A percentile compares a stretch with the other conserved stretches of the same genome.
Evolutionary conservation across 2,113 vertebrate genomes (phyloP).

Genomic region (Festucalex cinctus): DNA sequence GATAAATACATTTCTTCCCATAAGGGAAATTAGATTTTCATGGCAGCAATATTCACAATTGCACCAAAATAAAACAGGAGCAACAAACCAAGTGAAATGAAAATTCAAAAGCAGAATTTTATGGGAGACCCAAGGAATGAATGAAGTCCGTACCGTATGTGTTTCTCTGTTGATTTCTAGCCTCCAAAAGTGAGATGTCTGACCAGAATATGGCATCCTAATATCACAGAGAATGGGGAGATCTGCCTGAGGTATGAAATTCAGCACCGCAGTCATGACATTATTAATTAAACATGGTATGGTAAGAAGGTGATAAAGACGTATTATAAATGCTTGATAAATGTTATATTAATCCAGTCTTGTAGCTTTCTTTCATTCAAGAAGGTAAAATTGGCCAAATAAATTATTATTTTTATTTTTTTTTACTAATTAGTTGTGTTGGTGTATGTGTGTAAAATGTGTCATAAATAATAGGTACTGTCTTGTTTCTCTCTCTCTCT

Average conservation of each 20-base stretch:
- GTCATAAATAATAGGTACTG: not conserved
- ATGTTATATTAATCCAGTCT: not conserved
- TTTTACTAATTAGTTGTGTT: not conserved
- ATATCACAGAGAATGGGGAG: conserved; percentile 95
- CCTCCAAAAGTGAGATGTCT: conserved; percentile 96
- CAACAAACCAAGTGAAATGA: no score
- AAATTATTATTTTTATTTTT: no score
- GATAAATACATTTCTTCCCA: no score
- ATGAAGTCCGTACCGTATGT: not conserved
- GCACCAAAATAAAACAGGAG: no score
- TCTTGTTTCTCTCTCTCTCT: not conserved
- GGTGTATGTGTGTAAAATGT: not conserved
- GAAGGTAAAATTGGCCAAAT: no score
- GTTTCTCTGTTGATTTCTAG: conserved; percentile 65
- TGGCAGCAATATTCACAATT: no score
- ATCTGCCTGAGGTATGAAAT: conserved; percentile 90
- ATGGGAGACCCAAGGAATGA: no score
- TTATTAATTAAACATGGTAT: not conserved
- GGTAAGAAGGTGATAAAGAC: not conserved
- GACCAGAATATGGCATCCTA: conserved; percentile 98
- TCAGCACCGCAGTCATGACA: not conserved
- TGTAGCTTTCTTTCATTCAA: not conserved
- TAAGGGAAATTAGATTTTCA: no score
- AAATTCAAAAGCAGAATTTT: no score
- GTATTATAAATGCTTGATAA: not conserved